A percentile compares a stretch with the other conserved stretches of the same genome.
Conservation (phyloP, 2,797 vertebrate species). For the Stomatorhinus walkeri region DNA sequence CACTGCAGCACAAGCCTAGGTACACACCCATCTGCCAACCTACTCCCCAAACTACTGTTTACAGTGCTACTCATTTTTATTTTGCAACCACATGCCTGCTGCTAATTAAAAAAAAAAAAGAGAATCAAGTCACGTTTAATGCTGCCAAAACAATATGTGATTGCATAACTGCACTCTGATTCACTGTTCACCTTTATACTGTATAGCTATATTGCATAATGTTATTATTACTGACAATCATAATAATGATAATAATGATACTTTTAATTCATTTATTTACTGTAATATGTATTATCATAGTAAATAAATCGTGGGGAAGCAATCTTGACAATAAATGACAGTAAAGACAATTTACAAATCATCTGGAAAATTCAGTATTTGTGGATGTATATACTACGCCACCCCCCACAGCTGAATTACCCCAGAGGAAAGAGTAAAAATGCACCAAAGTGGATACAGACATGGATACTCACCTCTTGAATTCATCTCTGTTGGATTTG, state of each 20-base stretch:
- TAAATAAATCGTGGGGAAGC: not conserved
- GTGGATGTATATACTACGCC: not conserved
- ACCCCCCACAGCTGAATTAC: not conserved
- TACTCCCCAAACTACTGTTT: not conserved
- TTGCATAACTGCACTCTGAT: not conserved
- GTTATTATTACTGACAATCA: not conserved
- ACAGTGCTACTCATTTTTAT: not conserved
- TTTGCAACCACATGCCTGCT: not conserved
- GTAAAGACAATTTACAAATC: not conserved
- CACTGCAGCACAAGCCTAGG: not conserved
- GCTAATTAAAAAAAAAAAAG: not conserved
- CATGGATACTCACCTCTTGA: constrained; percentile 66
- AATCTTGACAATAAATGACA: not conserved
- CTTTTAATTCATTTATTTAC: not conserved
- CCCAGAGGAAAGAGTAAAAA: not conserved
- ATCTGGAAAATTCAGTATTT: not conserved
- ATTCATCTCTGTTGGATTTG: constrained; percentile 63
- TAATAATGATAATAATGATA: not conserved
- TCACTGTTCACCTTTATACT: not conserved
- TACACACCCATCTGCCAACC: not conserved
- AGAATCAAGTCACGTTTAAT: not conserved
- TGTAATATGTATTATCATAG: not conserved
- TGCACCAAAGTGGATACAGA: not conserved
- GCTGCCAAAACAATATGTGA: not conserved
- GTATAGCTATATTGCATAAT: not conserved